Conservation (phyloP, 2,113 vertebrate genomes). For the Gracilinanus agilis region DNA sequence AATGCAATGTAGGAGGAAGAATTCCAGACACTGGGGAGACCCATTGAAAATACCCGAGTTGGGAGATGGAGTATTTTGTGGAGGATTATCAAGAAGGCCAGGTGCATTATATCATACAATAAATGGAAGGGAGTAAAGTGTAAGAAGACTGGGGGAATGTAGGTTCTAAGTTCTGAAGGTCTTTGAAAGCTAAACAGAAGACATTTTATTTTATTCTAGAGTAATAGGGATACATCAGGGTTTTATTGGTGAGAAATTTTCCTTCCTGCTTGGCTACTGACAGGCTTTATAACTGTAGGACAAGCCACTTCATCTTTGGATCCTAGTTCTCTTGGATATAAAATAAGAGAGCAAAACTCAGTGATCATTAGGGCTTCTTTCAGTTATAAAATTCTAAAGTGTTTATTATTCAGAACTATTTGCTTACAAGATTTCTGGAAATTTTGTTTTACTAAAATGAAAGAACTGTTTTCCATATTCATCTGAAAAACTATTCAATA, state of each 20-base stretch:
- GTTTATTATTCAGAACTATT: background rate
- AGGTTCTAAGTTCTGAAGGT: background rate
- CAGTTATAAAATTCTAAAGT: background rate
- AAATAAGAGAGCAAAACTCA: background rate
- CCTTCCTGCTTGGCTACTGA: background rate
- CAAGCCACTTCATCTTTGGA: background rate
- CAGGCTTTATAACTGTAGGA: background rate
- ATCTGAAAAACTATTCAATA: too few relatives aligned
- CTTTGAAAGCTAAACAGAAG: background rate
- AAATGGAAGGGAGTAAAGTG: background rate
- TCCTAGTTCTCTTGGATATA: background rate
- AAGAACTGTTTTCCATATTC: background rate
- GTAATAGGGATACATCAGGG: background rate
- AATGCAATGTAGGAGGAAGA: background rate
- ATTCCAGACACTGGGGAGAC: background rate
- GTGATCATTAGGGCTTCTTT: background rate
- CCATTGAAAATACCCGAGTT: background rate
- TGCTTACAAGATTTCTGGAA: background rate
- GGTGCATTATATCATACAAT: background rate
- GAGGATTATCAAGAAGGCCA: background rate
- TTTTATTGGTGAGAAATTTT: background rate
- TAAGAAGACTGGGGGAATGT: background rate
- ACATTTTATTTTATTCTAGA: background rate
- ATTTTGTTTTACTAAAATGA: background rate
- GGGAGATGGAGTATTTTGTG: background rate